Conservation (phyloP, 1,140 invertebrate genomes). For the Stenopsyche tienmushanensis region DNA sequence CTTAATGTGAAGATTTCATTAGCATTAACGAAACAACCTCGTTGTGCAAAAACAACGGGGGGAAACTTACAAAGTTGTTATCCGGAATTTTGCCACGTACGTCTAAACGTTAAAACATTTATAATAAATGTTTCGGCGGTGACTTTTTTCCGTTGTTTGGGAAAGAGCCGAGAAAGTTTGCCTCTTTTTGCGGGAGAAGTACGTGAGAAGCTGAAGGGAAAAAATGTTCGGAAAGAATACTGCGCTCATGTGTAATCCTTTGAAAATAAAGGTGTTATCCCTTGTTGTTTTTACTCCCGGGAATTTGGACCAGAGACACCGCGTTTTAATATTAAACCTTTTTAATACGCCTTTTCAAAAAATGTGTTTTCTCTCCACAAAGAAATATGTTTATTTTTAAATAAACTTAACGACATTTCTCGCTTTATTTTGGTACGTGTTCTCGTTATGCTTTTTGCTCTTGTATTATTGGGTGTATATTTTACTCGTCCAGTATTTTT, state of each 20-base stretch:
- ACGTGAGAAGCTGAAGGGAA: constrained; percentile 30
- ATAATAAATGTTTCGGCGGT: constrained; percentile 32
- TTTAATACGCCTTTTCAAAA: no score
- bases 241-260: constrained; percentile 31
- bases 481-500: no score
- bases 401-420: no score
- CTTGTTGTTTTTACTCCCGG: constrained; percentile 29
- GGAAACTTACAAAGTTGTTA: constrained; percentile 24
- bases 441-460: no score
- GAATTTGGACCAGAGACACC: constrained; percentile 19
- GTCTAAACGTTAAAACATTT: constrained; percentile 33
- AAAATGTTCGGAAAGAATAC: constrained; percentile 30
- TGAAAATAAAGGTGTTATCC: constrained; percentile 32
- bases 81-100: constrained; percentile 27
- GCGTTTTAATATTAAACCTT: no score
- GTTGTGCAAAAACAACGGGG: constrained; percentile 12
- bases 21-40: constrained; percentile 24
- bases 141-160: constrained; percentile 30
- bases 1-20: constrained; percentile 29
- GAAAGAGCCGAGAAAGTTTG: constrained; percentile 26
- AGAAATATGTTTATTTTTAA: no score
- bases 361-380: no score
- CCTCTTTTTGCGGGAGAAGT: constrained; percentile 10
- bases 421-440: no score
- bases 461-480: no score